Evolutionary conservation across 2,113 vertebrate genomes (phyloP), one percentile per base, ranked within the genome.

Genomic region (Castor canadensis): DNA sequence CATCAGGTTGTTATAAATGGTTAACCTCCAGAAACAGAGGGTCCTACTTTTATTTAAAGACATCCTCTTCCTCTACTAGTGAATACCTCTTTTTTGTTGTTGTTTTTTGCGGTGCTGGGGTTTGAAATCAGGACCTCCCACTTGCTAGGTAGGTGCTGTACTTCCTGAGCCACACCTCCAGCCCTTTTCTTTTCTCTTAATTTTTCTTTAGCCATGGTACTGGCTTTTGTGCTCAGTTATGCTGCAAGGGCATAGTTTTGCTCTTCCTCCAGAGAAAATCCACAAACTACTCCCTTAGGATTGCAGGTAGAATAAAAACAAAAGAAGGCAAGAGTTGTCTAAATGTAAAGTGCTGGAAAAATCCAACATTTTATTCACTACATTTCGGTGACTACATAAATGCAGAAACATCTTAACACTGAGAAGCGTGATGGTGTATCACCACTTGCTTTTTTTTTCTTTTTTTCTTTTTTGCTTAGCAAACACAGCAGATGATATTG

Each of bases 401-500:
- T 99, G 99, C 98, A 98, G 99, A 99, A 99, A 99, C 99, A 99
- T 99, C 98, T 99, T 98, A 99, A 99, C 99, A 99, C 99, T 99
- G 99, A 99, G 99, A 99, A 99, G 99, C 99, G 99, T 98, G 99
- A 99, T 99, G 99, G 99, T n/a, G n/a, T 99, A 99, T 99, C 99
- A 99, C 99, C 99, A 99, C 99, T 99, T 99, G 99, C 99, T 98
- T 98, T 98, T 99, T 98, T 98, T 98, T 98, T 97, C 96, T 93
- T 71, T 88, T 58, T 66, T 67, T 58, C 40, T 64, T 95, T 98
- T 97, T 99, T 99, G 98, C 98, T 99, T 99, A 99, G 99, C 99
- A 99, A 99, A 99, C 99, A 99, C 99, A 99, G 99, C 99, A 99
- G 99, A 99, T 99, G 99, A 99, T 99, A 99, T 99, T 99, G 99